A percentile compares a stretch with the other conserved stretches of the same genome.
These are phyloP conservation scores for Dermochelys coriacea DNA, from an alignment of 2,797 vertebrate species.

Conservation along the genomic window DNA sequence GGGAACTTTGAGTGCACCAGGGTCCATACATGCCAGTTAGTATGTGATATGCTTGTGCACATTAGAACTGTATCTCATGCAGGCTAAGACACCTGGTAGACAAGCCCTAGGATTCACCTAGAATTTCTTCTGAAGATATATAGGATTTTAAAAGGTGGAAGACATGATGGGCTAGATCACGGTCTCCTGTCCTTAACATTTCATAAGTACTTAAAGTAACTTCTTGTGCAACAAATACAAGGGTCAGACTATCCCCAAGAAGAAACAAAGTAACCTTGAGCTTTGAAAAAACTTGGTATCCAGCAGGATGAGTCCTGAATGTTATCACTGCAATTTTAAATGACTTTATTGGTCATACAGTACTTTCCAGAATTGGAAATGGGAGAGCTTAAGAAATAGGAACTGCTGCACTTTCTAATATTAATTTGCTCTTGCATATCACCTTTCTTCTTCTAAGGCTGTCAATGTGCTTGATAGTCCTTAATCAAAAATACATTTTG, in stretches of 20 bases:
- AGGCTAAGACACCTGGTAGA: neutral
- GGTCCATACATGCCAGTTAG: neutral
- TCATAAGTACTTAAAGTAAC: fast-evolving
- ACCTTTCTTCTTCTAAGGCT: neutral
- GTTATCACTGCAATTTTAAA: neutral
- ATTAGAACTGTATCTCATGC: neutral
- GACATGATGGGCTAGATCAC: neutral
- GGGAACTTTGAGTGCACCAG: neutral
- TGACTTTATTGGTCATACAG: neutral
- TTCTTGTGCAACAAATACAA: neutral
- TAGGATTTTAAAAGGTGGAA: neutral
- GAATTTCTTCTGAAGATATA: neutral
- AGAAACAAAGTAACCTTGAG: neutral
- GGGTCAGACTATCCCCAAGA: neutral
- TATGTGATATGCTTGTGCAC: neutral
- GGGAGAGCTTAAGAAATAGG: neutral
- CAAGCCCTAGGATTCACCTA: neutral
- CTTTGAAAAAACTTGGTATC: neutral
- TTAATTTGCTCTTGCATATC: neutral
- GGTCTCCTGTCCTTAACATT: neutral
- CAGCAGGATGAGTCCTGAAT: neutral
- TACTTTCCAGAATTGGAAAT: neutral
- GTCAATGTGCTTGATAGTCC: neutral
- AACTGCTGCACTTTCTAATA: neutral
- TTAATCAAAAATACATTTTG: neutral